Evolutionary conservation across 2,888 invertebrate species (phyloP), one percentile per base, ranked within the genome.

Genomic region (Strigamia crassipes): DNA sequence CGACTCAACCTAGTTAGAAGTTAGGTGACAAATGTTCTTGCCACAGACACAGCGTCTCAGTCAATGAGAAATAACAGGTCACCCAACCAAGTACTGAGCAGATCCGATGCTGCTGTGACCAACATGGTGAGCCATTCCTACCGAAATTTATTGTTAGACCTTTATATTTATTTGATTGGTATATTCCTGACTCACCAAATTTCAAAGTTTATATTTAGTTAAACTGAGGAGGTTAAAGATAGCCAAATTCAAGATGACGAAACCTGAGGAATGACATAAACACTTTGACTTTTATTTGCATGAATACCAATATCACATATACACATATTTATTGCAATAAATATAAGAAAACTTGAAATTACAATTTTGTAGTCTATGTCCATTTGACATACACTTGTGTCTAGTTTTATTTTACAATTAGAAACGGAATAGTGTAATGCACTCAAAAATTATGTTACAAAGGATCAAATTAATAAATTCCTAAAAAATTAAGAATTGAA

Each of bases 211-310:
- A n/a, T n/a, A n/a, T n/a, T n/a, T n/a, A n/a, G n/a, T n/a, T n/a
- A n/a, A 12, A 90, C 91, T 0, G 91, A 91, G 86, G 91, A 91
- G 83, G 91, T 97, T 46, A 97, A 98, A 88, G 96, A 95, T 85
- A 94, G 94, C 21, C 92, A 92, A 87, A 92, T 90, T 73, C 2
- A 34, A 27, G 82, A 81, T 27, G 83, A 79, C 18, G 61, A 66
- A n/a, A 66, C 13, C 6, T 66, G 23, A 66, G 12, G 18, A 66
- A 66, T 66, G 61, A 61, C 80, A 80, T 46, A 80, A 80, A 61
- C 80, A 79, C 41, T 79, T 38, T 79, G 80, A 80, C 80, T 51
- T 80, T 80, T 80, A 80, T 80, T 80, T 80, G 80, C 80, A 80
- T 80, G 80, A 61, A 61, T 80, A 78, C 78, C 41, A 66, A 21